Evolutionary conservation across 2,888 invertebrate genomes (phyloP).

Genomic region (Hedya salicella): DNA sequence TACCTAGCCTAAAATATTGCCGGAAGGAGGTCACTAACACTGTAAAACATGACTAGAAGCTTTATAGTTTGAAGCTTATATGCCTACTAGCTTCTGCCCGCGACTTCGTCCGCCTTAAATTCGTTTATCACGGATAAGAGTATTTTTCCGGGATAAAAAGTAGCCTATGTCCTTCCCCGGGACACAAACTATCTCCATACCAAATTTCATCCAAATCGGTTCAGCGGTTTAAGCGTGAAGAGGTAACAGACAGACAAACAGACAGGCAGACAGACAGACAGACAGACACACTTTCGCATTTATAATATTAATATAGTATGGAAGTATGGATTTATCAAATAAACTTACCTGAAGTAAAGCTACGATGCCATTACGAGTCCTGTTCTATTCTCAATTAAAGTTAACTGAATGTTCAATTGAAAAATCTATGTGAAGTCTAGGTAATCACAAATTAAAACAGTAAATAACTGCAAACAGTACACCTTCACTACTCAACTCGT

Average conservation of each 20-base stretch:
- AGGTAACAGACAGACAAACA: too few species aligned
- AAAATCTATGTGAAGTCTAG: background rate
- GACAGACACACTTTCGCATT: too few species aligned
- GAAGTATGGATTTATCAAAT: background rate
- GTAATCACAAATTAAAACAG: background rate
- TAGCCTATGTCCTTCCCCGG: too few species aligned
- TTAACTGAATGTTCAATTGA: background rate
- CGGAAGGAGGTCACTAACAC: slow-evolving; percentile 18
- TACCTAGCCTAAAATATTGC: background rate
- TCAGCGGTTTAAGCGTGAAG: too few species aligned
- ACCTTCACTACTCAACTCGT: background rate
- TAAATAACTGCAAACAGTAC: background rate
- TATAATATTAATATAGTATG: too few species aligned
- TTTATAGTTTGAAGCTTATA: background rate
- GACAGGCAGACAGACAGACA: too few species aligned
- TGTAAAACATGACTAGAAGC: background rate
- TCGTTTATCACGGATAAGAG: too few species aligned
- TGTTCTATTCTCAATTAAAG: background rate
- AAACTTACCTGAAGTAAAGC: slow-evolving; percentile 26
- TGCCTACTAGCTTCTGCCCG: too few species aligned
- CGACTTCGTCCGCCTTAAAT: too few species aligned
- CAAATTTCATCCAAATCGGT: too few species aligned
- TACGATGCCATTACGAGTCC: slow-evolving; percentile 10
- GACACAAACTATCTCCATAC: too few species aligned
- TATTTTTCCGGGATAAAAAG: too few species aligned